Conservation (phyloP, 2,888 invertebrate genomes). For the Dexiosoma caninum region DNA sequence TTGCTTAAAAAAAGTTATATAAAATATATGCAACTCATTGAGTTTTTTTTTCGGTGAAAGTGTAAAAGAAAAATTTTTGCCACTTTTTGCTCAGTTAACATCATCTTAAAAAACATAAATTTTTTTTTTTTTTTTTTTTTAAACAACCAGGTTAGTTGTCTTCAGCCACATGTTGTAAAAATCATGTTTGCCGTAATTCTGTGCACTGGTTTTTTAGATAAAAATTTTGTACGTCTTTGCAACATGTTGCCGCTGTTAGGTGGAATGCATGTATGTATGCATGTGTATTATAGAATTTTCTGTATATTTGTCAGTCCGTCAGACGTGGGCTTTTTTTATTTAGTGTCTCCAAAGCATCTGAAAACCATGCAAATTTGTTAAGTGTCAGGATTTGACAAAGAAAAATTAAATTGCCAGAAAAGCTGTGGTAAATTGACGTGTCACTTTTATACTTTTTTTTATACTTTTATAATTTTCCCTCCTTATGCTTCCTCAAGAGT, state of each 20-base stretch:
- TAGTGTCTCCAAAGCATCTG: slow-evolving; percentile 2
- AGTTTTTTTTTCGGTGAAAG: too few species aligned
- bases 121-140: too few species aligned
- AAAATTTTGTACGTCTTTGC: slow-evolving; percentile 5
- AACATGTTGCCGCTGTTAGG: slow-evolving; percentile 43
- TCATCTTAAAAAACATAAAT: too few species aligned
- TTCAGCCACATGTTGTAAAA: background rate
- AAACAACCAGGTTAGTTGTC: too few species aligned
- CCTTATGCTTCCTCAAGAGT: background rate
- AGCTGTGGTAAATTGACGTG: slow-evolving; percentile 57
- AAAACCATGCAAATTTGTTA: slow-evolving; percentile 63
- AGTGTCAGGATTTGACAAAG: slow-evolving; percentile 61
- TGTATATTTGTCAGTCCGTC: background rate
- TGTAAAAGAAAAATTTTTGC: too few species aligned
- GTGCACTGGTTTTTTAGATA: background rate
- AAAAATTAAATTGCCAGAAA: slow-evolving; percentile 60
- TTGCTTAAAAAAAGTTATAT: background rate
- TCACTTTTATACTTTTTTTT: slow-evolving; percentile 42
- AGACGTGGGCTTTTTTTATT: background rate
- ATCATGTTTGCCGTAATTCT: background rate
- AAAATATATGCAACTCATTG: background rate
- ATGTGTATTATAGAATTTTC: background rate
- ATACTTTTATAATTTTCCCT: too few species aligned
- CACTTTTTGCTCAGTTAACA: too few species aligned
- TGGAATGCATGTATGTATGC: background rate